A percentile compares a stretch with the other conserved stretches of the same genome.
These are phyloP conservation scores for Percina caprodes DNA, from an alignment of 2,113 vertebrate species.

Conservation along the genomic window DNA sequence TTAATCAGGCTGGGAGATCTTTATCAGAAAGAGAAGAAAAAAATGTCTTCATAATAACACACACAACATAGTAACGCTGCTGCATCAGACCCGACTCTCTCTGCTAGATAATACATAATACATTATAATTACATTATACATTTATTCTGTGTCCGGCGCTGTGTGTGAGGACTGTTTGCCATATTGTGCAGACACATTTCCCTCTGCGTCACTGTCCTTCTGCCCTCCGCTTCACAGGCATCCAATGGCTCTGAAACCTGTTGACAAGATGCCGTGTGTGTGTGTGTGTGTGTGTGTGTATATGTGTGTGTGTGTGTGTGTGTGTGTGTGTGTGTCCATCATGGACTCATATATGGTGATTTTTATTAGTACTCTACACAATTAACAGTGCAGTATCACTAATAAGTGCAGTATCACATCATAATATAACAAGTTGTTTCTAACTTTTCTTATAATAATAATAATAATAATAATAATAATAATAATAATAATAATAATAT, in stretches of 20 bases:
- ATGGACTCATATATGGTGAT: constrained; percentile 9
- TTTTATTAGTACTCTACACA: not conserved
- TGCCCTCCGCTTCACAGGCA: constrained; percentile 44
- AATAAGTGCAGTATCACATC: too few species aligned
- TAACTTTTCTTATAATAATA: too few species aligned
- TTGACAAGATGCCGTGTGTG: constrained; percentile 42
- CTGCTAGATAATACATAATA: not conserved
- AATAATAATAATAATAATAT: too few species aligned
- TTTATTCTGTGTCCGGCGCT: constrained; percentile 30
- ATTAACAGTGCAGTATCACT: not conserved
- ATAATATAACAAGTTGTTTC: too few species aligned
- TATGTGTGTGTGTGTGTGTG: not conserved
- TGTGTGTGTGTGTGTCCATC: not conserved
- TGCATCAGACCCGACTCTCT: constrained; percentile 24
- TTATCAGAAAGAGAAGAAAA: not conserved
- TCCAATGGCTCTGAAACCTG: constrained; percentile 49
- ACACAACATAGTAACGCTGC: constrained; percentile 20
- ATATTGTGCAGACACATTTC: constrained; percentile 73
- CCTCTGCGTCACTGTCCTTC: constrained; percentile 65
- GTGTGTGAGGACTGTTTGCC: constrained; percentile 65
- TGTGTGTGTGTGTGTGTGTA: constrained; percentile 27
- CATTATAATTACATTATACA: too few species aligned
- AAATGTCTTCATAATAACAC: constrained; percentile 28
- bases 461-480: too few species aligned
- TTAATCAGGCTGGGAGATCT: not conserved